These are phyloP conservation scores for Fopius arisanus DNA, from an alignment of 1,140 invertebrate genomes.

Conservation along the genomic window DNA sequence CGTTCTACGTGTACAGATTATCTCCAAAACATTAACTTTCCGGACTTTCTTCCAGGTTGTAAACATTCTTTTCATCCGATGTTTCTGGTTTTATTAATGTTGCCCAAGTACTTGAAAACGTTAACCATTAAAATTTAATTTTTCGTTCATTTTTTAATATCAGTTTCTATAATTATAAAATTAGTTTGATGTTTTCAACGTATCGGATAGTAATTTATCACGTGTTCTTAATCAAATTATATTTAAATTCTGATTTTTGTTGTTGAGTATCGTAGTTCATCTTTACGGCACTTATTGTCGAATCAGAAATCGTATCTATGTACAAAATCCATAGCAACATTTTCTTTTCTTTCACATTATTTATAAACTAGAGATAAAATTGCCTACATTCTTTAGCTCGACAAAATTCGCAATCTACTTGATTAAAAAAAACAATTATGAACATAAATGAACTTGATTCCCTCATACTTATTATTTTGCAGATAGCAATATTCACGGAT, in stretches of 20 bases:
- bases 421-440: too few species aligned
- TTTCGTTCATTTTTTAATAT: not conserved
- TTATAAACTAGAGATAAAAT: too few species aligned
- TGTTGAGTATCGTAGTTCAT: not conserved
- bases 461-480: too few species aligned
- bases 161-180: too few species aligned
- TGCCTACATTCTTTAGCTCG: not conserved
- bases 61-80: not conserved
- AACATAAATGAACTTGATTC: too few species aligned
- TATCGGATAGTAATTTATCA: not conserved
- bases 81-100: not conserved
- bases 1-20: not conserved
- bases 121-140: not conserved
- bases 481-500: too few species aligned
- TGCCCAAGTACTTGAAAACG: slow-evolving; percentile 13
- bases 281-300: not conserved
- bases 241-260: not conserved
- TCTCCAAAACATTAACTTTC: not conserved
- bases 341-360: not conserved
- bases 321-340: slow-evolving; percentile 8
- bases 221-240: not conserved
- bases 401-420: not conserved
- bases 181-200: not conserved
- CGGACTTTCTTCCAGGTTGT: not conserved
- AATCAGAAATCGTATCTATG: slow-evolving; percentile 10